Conservation (phyloP, 2,888 invertebrate genomes). For the Nemapogon koenigi region DNA sequence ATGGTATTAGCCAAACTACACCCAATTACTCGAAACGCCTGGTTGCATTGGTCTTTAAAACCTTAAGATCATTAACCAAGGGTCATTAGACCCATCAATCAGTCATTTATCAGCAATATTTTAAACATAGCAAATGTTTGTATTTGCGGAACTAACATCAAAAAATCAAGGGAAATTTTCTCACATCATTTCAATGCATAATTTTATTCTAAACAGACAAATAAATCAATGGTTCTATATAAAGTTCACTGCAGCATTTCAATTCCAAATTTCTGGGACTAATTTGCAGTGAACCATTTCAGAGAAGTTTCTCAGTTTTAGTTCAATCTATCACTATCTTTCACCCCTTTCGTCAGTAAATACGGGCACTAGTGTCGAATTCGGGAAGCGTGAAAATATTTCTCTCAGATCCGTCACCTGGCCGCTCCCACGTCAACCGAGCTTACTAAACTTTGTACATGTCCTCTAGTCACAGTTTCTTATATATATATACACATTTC, state of each 20-base stretch:
- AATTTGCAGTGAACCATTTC: constrained; percentile 7
- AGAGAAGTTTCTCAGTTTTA: constrained; percentile 20
- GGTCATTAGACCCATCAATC: too few relatives aligned
- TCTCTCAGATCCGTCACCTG: constrained; percentile 30
- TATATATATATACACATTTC: constrained; percentile 18
- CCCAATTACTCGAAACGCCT: not conserved
- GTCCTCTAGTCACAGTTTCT: constrained; percentile 39
- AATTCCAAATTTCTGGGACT: constrained; percentile 1
- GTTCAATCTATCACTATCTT: constrained; percentile 30
- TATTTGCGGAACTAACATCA: too few relatives aligned
- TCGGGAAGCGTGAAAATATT: constrained; percentile 27
- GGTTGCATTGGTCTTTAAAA: too few relatives aligned
- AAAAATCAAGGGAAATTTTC: too few relatives aligned
- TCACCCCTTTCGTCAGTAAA: constrained; percentile 27
- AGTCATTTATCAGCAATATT: too few relatives aligned
- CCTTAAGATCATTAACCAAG: too few relatives aligned
- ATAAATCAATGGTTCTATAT: too few relatives aligned
- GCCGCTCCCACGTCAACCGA: constrained; percentile 33
- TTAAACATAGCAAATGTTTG: too few relatives aligned
- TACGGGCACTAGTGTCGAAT: constrained; percentile 19
- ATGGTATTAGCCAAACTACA: not conserved
- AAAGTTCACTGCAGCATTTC: too few relatives aligned
- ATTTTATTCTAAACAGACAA: too few relatives aligned
- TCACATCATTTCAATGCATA: too few relatives aligned
- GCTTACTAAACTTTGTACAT: constrained; percentile 19